Percentiles rank a stretch among this genome's conserved stretches.
Evolutionary conservation across 2,888 invertebrate genomes (phyloP).

Genomic region (Rhopalosiphum nymphaeae): DNA sequence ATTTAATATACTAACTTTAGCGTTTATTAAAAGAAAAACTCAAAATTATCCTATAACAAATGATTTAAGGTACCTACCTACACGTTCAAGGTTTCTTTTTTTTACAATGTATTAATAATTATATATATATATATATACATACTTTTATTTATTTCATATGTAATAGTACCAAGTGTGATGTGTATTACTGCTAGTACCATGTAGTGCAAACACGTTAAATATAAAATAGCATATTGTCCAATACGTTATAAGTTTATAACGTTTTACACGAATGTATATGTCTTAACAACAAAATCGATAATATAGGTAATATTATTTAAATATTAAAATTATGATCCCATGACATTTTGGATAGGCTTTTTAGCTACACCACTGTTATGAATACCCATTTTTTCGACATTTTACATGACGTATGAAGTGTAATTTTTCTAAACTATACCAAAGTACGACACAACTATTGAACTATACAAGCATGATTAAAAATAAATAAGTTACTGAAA

Average conservation of each 20-base stretch:
- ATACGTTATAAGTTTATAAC: not conserved
- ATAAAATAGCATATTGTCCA: not conserved
- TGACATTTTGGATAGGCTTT: not conserved
- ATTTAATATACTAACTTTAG: not conserved
- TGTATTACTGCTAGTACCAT: no score
- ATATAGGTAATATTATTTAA: not conserved
- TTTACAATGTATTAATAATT: not conserved
- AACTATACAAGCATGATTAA: not conserved
- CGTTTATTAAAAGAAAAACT: not conserved
- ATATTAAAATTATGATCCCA: not conserved
- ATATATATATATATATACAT: not conserved
- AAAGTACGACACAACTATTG: not conserved
- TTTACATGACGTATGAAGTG: not conserved
- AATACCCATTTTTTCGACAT: not conserved
- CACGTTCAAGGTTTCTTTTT: not conserved
- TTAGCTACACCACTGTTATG: not conserved
- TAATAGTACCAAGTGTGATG: no score
- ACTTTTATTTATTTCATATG: not conserved
- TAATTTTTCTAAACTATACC: not conserved
- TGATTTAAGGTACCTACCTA: not conserved
- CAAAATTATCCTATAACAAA: not conserved
- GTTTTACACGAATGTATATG: no score
- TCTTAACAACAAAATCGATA: not conserved
- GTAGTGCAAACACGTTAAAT: not conserved
- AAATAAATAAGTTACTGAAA: not conserved